Evolutionary conservation across 2,888 invertebrate genomes (phyloP).

Genomic region (Spilarctia lutea): DNA sequence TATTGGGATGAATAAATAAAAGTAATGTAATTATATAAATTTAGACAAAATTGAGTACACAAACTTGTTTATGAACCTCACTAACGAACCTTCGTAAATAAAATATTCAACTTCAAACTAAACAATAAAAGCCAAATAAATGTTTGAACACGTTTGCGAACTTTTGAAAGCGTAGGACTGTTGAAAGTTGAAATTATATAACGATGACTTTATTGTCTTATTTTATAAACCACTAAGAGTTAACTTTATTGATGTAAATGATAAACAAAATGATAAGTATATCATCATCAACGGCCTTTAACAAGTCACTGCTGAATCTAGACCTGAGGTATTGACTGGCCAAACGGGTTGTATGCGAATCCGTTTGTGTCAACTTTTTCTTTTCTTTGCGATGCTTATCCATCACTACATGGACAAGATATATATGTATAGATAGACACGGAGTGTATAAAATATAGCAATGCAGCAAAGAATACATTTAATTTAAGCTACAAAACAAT

Average conservation of each 20-base stretch:
- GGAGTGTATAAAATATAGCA: neutral
- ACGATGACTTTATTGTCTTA: neutral
- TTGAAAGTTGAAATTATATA: neutral
- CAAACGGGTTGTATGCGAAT: too few relatives aligned
- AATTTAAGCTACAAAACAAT: neutral
- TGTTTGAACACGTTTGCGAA: neutral
- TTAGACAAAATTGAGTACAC: neutral
- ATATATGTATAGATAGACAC: too few relatives aligned
- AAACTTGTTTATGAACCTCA: constrained; percentile 1
- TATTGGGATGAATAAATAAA: neutral
- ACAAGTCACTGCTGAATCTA: too few relatives aligned
- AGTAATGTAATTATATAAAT: constrained; percentile 1
- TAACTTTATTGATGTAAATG: neutral
- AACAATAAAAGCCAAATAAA: constrained; percentile 11
- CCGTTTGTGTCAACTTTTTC: too few relatives aligned
- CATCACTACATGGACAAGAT: too few relatives aligned
- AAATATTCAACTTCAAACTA: constrained; percentile 12
- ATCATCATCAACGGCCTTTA: too few relatives aligned
- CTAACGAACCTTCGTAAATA: constrained; percentile 14
- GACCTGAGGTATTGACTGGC: too few relatives aligned
- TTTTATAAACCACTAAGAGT: neutral
- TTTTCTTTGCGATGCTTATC: too few relatives aligned
- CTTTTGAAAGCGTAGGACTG: constrained; percentile 1
- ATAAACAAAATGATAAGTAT: too few relatives aligned
- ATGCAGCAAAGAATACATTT: neutral